Conservation (phyloP, 2,888 invertebrate genomes). For the Campaea margaritaria region DNA sequence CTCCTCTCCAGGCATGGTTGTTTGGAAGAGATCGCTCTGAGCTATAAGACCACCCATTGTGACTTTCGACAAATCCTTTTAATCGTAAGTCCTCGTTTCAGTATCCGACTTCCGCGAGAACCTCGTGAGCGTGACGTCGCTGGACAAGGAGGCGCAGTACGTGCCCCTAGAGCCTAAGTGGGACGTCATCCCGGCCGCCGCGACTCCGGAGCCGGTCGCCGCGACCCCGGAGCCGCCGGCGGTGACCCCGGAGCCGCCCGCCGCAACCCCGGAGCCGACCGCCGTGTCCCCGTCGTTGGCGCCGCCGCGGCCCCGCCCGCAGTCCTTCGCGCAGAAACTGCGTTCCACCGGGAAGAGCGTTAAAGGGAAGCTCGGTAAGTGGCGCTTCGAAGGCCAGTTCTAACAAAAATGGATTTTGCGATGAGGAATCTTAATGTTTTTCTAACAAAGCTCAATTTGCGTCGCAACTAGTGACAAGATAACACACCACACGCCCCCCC, state of each 20-base stretch:
- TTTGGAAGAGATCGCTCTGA: too few relatives aligned
- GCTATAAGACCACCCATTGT: too few relatives aligned
- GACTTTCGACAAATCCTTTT: too few relatives aligned
- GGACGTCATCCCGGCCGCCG: slow-evolving; percentile 53
- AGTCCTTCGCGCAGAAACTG: slow-evolving; percentile 95
- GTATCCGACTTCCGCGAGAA: slow-evolving; percentile 88
- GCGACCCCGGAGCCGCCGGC: slow-evolving; percentile 42
- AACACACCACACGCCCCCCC: too few relatives aligned
- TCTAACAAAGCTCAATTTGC: too few relatives aligned
- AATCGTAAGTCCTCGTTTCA: too few relatives aligned
- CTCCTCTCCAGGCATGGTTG: too few relatives aligned
- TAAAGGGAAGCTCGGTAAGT: slow-evolving; percentile 86
- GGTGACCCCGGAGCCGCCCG: slow-evolving; percentile 19
- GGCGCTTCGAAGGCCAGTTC: too few relatives aligned
- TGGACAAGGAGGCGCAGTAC: slow-evolving; percentile 71
- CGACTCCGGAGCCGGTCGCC: slow-evolving; percentile 47
- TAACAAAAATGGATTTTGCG: too few relatives aligned
- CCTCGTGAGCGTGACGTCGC: slow-evolving; percentile 74
- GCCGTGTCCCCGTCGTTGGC: slow-evolving; percentile 35
- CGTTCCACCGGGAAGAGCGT: slow-evolving; percentile 94
- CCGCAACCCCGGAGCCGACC: slow-evolving; percentile 45
- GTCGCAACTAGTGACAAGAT: too few relatives aligned
- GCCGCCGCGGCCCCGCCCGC: slow-evolving; percentile 85
- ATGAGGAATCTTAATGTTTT: too few relatives aligned
- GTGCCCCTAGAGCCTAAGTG: slow-evolving; percentile 69